Base-by-base conservation (phyloP, 2,888 invertebrate genomes). In the Drosophila algonquin region DNA sequence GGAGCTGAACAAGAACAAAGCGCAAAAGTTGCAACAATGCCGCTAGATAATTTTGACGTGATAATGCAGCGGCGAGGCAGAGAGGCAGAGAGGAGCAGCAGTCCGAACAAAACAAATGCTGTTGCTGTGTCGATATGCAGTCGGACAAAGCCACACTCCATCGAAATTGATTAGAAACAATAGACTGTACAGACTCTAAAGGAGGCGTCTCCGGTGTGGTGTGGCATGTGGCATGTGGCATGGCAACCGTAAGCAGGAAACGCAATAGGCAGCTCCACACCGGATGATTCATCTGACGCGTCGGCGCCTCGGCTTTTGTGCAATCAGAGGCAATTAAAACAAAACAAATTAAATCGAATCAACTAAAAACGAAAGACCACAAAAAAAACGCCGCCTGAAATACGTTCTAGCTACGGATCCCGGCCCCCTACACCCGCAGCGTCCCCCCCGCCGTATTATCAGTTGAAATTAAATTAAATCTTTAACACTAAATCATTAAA, bases 11-110 rank as follows among this genome's bases (percentile, higher is more conserved):
- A 7, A 30, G 67, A 75, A 78, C 79, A 81, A 82, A 73, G 74
- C 80, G 76, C 76, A 76, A 76, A 84, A 81, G 81, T 81, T 84
- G 79, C 81, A 84, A 81, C 81, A 84, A 87, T 75, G 82, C 76
- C 46, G 51, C 54, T 21, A 64, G 73, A 81, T 74, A 87, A 83
- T 79, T 74, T 73, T 80, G 70, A 69, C 72, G 72, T 69, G 78
- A 74, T 78, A 87, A 73, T 79, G 70, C 68, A 70, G 24, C 24
- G 3, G 21, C 21, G 21, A 21, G 21, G 21, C 21, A 21, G 21
- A 24, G 24, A 24, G 24, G 24, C 24, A 24, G 24, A 4, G 24
- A 24, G 24, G 24, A 24, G 24, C 24, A 24, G 24, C 24, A 24
- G 24, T 4, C 2, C 5, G 24, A 24, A 24, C 24, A 24, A 24